A percentile compares a stretch with the other conserved stretches of the same genome.
Evolutionary conservation across 2,888 invertebrate genomes (phyloP).

Genomic region (Thalpophila matura): DNA sequence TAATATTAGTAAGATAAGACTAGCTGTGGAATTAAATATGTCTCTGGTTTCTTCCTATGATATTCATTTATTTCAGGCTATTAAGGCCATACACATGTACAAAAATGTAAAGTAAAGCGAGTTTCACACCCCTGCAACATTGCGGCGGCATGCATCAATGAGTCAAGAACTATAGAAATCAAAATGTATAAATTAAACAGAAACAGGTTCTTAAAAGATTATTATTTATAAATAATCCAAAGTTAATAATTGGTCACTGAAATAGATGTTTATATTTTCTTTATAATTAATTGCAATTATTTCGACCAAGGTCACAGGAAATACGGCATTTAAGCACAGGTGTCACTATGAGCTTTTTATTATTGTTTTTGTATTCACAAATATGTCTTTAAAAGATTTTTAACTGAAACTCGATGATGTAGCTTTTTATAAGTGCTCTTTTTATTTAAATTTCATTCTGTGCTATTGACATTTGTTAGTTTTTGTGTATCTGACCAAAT

Average conservation of each 20-base stretch:
- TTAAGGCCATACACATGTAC: no score
- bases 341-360: neutral
- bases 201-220: slow-evolving; percentile 9
- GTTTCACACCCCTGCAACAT: no score
- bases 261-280: neutral
- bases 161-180: no score
- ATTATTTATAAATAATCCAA: no score
- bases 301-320: slow-evolving; percentile 26
- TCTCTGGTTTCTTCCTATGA: no score
- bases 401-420: neutral
- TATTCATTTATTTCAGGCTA: no score
- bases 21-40: no score
- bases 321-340: slow-evolving; percentile 5
- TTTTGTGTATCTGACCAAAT: neutral
- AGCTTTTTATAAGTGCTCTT: slow-evolving; percentile 16
- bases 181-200: neutral
- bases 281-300: slow-evolving; percentile 1
- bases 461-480: slow-evolving; percentile 1
- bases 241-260: no score
- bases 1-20: no score
- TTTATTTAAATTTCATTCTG: neutral
- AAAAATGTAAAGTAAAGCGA: no score
- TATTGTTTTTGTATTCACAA: slow-evolving; percentile 3
- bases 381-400: neutral
- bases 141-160: no score